Evolutionary conservation across 2,113 vertebrate genomes (phyloP).

Genomic region (Athene cunicularia): DNA sequence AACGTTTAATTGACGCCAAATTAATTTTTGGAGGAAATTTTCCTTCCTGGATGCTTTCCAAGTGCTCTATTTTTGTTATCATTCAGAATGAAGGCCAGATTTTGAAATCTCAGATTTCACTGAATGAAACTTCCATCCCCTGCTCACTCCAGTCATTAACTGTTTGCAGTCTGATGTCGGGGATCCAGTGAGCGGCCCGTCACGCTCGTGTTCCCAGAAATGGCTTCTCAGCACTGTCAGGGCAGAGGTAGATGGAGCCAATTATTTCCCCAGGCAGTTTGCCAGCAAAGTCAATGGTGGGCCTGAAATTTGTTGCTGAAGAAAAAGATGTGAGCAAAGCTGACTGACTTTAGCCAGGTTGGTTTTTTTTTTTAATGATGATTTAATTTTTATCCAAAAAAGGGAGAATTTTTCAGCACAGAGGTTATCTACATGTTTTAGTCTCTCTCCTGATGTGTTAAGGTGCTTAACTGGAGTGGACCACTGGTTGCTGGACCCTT

Average conservation of each 20-base stretch:
- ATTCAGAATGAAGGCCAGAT: neutral
- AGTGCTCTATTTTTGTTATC: neutral
- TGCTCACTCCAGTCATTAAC: neutral
- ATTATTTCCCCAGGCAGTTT: neutral
- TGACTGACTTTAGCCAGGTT: neutral
- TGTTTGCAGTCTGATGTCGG: fast-evolving
- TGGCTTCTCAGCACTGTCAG: neutral
- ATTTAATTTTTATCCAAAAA: neutral
- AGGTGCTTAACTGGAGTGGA: neutral
- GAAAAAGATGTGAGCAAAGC: too few species aligned
- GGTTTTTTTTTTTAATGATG: neutral
- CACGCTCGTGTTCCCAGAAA: neutral
- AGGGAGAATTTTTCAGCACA: neutral
- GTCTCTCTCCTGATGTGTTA: neutral
- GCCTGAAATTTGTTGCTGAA: neutral
- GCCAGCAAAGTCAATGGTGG: neutral
- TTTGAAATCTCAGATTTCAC: constrained; percentile 7
- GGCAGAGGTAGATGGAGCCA: neutral
- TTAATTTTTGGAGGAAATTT: constrained; percentile 10
- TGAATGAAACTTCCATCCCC: neutral
- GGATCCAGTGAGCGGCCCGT: neutral
- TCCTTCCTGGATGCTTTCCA: neutral
- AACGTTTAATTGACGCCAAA: neutral
- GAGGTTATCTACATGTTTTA: neutral
- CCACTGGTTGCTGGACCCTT: neutral